Evolutionary conservation across 35 echinoderm and acorn worm species (phyloP).

Genomic region (Anneissia japonica): DNA sequence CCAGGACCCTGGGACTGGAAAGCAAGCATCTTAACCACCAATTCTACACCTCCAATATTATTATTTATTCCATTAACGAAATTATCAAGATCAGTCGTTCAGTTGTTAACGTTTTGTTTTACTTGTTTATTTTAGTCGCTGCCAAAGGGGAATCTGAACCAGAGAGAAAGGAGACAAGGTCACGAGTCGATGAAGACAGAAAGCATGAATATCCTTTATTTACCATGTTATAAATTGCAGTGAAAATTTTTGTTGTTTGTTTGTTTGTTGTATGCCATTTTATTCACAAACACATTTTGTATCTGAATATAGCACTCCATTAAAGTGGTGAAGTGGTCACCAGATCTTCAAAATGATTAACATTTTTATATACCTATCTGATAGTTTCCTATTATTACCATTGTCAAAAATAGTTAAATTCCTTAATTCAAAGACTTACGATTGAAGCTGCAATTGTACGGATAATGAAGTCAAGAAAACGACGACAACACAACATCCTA

Average conservation of each 20-base stretch:
- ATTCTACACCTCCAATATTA: background rate
- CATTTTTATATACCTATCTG: no score
- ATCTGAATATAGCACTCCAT: no score
- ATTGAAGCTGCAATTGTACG: constrained; percentile 94
- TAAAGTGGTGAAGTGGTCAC: no score
- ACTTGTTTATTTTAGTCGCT: constrained; percentile 54
- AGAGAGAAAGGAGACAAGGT: constrained; percentile 98
- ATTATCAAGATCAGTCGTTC: background rate
- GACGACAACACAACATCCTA: constrained; percentile 79
- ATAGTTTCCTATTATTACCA: no score
- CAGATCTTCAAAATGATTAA: no score
- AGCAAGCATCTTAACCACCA: no score
- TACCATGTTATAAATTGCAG: no score
- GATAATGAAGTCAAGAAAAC: constrained; percentile 96
- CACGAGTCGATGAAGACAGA: constrained; percentile 91
- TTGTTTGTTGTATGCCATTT: no score
- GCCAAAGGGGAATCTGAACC: constrained; percentile 98
- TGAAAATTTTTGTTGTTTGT: no score
- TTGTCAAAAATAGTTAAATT: background rate
- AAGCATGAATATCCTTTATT: constrained; percentile 99
- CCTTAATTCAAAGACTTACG: constrained; percentile 60
- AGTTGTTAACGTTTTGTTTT: background rate
- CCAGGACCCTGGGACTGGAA: no score
- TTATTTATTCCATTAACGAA: background rate
- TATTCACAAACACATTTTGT: no score